Conservation (phyloP, 1,140 invertebrate species). For the Fopius arisanus region DNA sequence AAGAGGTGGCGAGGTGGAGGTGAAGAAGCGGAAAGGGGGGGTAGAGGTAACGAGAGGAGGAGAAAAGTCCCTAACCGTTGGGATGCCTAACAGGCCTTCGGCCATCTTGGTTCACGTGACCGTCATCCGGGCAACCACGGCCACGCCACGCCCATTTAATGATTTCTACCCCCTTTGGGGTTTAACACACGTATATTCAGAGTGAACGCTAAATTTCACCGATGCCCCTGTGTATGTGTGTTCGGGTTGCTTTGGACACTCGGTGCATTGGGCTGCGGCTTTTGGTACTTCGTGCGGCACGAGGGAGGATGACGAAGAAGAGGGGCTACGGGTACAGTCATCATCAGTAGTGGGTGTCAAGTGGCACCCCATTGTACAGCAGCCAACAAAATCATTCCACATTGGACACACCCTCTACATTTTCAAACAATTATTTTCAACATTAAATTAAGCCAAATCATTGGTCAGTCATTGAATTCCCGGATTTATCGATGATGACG, state of each 20-base stretch:
- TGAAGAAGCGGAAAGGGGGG: slow-evolving; percentile 41
- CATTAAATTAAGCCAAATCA: slow-evolving; percentile 5
- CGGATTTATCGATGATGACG: not conserved
- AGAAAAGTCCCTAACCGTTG: slow-evolving; percentile 27
- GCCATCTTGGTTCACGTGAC: slow-evolving; percentile 67
- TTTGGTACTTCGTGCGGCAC: slow-evolving; percentile 35
- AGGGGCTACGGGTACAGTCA: slow-evolving; percentile 53
- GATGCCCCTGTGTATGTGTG: slow-evolving; percentile 42
- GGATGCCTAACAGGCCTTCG: slow-evolving; percentile 34
- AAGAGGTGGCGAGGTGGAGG: slow-evolving; percentile 30
- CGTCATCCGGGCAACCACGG: slow-evolving; percentile 66
- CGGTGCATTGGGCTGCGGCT: not conserved
- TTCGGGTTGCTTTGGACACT: slow-evolving; percentile 11
- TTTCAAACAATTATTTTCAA: not conserved
- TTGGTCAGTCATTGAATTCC: not conserved
- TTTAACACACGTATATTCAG: slow-evolving; percentile 37
- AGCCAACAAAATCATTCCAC: slow-evolving; percentile 20
- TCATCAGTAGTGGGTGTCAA: slow-evolving; percentile 56
- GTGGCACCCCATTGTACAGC: not conserved
- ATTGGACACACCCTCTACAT: not conserved
- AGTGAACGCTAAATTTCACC: slow-evolving; percentile 24
- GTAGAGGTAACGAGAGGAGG: slow-evolving; percentile 19
- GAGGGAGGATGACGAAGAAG: slow-evolving; percentile 26
- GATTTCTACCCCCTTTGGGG: slow-evolving; percentile 65
- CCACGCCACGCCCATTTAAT: slow-evolving; percentile 66